Evolutionary conservation across 2,797 vertebrate species (phyloP).

Genomic region (Steatocranus sp.): DNA sequence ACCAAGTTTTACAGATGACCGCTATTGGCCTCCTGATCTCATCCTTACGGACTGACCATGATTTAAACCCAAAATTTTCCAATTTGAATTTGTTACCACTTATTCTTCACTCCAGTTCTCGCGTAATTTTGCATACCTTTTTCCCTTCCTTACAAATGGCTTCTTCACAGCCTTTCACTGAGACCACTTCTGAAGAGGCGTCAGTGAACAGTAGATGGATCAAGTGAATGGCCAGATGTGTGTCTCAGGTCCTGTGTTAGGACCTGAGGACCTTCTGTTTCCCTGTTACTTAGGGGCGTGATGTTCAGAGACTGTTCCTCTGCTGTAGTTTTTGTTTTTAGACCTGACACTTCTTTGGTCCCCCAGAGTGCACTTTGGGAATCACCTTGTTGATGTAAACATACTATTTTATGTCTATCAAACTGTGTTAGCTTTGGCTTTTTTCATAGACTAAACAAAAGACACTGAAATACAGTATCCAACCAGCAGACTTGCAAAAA

Average conservation of each 20-base stretch:
- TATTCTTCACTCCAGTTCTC: not conserved
- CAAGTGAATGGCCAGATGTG: too few species aligned
- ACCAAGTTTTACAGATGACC: not conserved
- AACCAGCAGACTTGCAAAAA: not conserved
- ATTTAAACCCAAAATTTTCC: not conserved
- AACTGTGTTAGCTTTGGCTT: not conserved
- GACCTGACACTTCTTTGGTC: too few species aligned
- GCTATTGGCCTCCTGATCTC: not conserved
- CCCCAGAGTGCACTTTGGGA: not conserved
- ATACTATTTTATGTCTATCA: not conserved
- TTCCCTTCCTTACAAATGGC: not conserved
- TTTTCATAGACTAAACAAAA: not conserved
- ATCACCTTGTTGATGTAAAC: not conserved
- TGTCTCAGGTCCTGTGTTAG: too few species aligned
- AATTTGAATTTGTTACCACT: not conserved
- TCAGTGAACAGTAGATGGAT: too few species aligned
- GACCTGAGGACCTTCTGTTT: too few species aligned
- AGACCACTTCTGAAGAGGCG: not conserved
- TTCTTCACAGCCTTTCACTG: not conserved
- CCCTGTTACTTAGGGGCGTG: too few species aligned
- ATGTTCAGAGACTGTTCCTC: too few species aligned
- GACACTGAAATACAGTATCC: fast-evolving
- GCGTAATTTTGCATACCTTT: not conserved
- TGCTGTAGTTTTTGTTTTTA: too few species aligned
- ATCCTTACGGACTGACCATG: fast-evolving